Evolutionary conservation across 2,888 invertebrate genomes (phyloP), one percentile per base, ranked within the genome.

Genomic region (Euzophera pinguis): DNA sequence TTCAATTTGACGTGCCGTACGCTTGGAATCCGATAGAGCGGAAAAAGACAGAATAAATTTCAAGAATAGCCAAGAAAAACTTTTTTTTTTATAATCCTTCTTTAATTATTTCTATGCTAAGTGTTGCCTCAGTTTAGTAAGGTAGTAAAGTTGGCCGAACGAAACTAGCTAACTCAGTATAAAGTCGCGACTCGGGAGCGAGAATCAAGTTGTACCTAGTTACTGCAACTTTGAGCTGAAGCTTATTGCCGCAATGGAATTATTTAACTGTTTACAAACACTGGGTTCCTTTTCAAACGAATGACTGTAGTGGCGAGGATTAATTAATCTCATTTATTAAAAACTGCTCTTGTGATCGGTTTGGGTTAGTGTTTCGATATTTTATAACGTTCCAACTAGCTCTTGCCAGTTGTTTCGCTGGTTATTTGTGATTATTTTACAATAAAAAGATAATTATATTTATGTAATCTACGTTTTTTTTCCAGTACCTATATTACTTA

Each of bases 121-220:
- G 38, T 29, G 39, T 37, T 47, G 37, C 37, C 22, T 42, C 42
- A 41, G 41, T 50, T 45, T 54, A 50, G 39, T 39, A 29, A 50
- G 49, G 38, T 48, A 38, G 49, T 50, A 29, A 50, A 63, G 55
- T 51, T 59, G 60, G 57, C 62, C 67, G 60, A 70, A 69, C 62
- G 60, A 57, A 74, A 69, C 63, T 72, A 60, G 55, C 60, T 68
- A 71, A 77, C 71, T 66, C 58, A 59, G 65, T 69, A 63, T 62
- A 68, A 72, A 71, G 73, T 67, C 53, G 61, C 58, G 62, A 61
- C 65, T 67, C 63, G 57, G 62, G 69, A 70, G 75, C 71, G 64
- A 63, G 71, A 79, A 78, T 83, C 69, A 73, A 78, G 75, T 83
- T 78, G 67, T 64, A 68, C 64, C 66, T 65, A 73, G 75, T 76